A percentile compares a stretch with the other conserved stretches of the same genome.
Evolutionary conservation across 2,113 vertebrate species (phyloP).

Genomic region (Trichechus manatus): DNA sequence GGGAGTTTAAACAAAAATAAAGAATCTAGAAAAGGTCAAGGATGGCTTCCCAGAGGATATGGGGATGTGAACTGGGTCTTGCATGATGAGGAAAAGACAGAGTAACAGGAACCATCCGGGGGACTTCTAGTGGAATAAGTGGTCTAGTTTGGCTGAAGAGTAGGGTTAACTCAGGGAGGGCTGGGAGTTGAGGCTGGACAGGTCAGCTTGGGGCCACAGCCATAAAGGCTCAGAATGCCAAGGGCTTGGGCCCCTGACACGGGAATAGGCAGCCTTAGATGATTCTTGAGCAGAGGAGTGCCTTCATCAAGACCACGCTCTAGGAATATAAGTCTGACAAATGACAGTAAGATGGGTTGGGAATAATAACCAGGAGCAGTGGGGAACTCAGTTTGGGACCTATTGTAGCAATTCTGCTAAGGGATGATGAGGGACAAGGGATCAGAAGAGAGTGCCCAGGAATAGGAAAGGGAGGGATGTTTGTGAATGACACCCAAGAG

Average conservation of each 20-base stretch:
- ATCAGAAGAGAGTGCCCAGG: neutral
- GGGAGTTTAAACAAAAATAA: neutral
- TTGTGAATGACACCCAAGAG: neutral
- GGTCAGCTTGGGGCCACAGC: neutral
- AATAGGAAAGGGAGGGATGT: neutral
- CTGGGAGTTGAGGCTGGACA: neutral
- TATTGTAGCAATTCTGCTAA: neutral
- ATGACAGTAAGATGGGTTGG: neutral
- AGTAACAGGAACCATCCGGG: neutral
- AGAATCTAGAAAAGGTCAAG: neutral
- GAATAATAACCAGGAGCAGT: neutral
- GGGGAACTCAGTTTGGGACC: neutral
- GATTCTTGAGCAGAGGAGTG: too few species aligned
- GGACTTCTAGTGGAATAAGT: neutral
- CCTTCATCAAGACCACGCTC: neutral
- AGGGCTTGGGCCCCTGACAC: too few species aligned
- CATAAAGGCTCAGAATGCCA: neutral
- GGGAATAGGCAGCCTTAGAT: too few species aligned
- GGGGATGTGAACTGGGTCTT: neutral
- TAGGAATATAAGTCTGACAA: neutral
- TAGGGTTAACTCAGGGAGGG: neutral
- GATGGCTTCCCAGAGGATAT: neutral
- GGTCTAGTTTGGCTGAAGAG: neutral
- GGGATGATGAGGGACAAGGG: neutral
- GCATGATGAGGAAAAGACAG: neutral